A percentile compares a stretch with the other conserved stretches of the same genome.
Conservation (phyloP, 1,140 invertebrate species). For the Antheraea mylitta region DNA sequence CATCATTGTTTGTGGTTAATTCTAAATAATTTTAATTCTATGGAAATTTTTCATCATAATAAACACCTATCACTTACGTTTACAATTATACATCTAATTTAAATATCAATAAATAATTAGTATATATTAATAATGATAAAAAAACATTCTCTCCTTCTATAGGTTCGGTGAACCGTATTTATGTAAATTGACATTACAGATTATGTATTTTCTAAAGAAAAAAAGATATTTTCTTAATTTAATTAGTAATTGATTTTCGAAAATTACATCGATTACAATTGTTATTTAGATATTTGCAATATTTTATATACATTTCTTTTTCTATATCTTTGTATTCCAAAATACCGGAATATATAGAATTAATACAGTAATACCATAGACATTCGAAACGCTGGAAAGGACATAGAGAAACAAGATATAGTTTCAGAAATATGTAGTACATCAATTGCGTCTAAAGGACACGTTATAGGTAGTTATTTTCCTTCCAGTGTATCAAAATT, state of each 20-base stretch:
- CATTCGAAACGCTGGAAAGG: too few relatives aligned
- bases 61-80: slow-evolving; percentile 43
- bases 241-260: not conserved
- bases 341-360: too few relatives aligned
- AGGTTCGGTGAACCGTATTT: slow-evolving; percentile 34
- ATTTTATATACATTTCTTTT: not conserved
- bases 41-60: slow-evolving; percentile 63
- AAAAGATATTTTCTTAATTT: not conserved
- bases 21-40: slow-evolving; percentile 46
- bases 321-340: too few relatives aligned
- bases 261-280: not conserved
- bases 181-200: slow-evolving; percentile 5
- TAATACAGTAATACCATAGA: too few relatives aligned
- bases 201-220: not conserved
- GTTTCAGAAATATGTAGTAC: too few relatives aligned
- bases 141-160: slow-evolving; percentile 21
- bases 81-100: slow-evolving; percentile 42
- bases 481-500: too few relatives aligned
- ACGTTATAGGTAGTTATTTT: too few relatives aligned
- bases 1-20: slow-evolving; percentile 15
- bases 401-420: too few relatives aligned
- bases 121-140: slow-evolving; percentile 65
- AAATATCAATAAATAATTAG: slow-evolving; percentile 76
- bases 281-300: not conserved
- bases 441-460: too few relatives aligned